These are phyloP conservation scores for Venturia canescens DNA, from an alignment of 1,140 invertebrate genomes.

Conservation along the genomic window DNA sequence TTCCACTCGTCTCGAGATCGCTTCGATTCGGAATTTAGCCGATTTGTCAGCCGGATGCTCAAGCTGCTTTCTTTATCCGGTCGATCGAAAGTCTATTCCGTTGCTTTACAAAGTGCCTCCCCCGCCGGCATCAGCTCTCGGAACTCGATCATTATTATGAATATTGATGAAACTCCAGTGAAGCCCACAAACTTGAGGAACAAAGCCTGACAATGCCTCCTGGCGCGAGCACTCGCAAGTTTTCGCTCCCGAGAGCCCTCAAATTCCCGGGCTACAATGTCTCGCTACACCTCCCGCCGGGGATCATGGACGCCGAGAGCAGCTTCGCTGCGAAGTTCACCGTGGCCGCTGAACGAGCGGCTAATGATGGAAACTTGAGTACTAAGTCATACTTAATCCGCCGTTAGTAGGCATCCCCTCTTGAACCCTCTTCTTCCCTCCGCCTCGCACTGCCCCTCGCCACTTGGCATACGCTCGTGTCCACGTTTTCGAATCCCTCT, in stretches of 20 bases:
- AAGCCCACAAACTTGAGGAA: constrained; percentile 46
- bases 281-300: constrained; percentile 4
- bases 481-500: constrained; percentile 3
- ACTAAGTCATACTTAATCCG: constrained; percentile 74
- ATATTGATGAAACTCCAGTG: neutral
- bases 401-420: constrained; percentile 43
- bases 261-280: constrained; percentile 36
- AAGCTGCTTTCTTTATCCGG: no score
- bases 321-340: constrained; percentile 52
- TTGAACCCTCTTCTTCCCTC: neutral
- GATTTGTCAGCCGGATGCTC: no score
- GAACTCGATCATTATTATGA: neutral
- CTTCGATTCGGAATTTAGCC: no score
- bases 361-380: constrained; percentile 73
- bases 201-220: constrained; percentile 65
- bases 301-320: constrained; percentile 35
- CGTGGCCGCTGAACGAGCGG: constrained; percentile 51
- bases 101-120: neutral
- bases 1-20: neutral
- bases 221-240: constrained; percentile 40
- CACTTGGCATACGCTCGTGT: neutral
- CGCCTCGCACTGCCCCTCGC: neutral
- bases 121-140: no score
- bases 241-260: neutral
- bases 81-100: no score